Percentiles rank a stretch among this genome's conserved stretches.
Conservation (phyloP, 2,113 vertebrate genomes). For the Nerophis lumbriciformis region DNA sequence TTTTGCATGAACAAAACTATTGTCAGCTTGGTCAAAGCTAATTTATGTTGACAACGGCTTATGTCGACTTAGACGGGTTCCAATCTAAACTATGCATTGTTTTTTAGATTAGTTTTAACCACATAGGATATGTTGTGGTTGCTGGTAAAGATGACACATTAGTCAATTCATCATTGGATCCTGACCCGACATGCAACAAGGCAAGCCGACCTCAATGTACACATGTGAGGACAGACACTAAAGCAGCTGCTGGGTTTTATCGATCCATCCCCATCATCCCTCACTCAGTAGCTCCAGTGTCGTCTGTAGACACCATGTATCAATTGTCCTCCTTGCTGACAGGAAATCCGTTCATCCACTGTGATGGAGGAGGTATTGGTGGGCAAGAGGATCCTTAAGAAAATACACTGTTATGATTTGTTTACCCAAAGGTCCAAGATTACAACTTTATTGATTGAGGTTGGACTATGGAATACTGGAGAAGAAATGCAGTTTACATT, state of each 20-base stretch:
- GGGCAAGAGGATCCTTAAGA: constrained; percentile 40
- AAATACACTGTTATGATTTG: constrained; percentile 48
- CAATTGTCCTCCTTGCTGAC: constrained; percentile 48
- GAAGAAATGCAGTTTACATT: constrained; percentile 28
- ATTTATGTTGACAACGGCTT: no score
- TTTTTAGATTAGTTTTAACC: no score
- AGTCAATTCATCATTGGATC: no score
- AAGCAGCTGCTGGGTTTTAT: constrained; percentile 3
- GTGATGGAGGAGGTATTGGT: constrained; percentile 54
- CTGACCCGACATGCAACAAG: no score
- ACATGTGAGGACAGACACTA: no score
- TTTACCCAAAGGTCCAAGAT: constrained; percentile 15
- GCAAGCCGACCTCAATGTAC: no score
- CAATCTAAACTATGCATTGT: no score
- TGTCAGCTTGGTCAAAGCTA: no score
- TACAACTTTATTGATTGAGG: constrained; percentile 15
- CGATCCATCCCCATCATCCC: constrained; percentile 46
- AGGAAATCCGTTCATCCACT: constrained; percentile 32
- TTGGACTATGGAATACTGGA: constrained; percentile 18
- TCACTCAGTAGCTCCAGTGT: constrained; percentile 35
- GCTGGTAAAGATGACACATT: no score
- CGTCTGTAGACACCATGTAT: constrained; percentile 38
- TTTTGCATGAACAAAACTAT: no score
- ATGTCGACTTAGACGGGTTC: no score
- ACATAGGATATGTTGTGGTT: no score